Conservation (phyloP, 2,888 invertebrate species). For the Ochlodes sylvanus region DNA sequence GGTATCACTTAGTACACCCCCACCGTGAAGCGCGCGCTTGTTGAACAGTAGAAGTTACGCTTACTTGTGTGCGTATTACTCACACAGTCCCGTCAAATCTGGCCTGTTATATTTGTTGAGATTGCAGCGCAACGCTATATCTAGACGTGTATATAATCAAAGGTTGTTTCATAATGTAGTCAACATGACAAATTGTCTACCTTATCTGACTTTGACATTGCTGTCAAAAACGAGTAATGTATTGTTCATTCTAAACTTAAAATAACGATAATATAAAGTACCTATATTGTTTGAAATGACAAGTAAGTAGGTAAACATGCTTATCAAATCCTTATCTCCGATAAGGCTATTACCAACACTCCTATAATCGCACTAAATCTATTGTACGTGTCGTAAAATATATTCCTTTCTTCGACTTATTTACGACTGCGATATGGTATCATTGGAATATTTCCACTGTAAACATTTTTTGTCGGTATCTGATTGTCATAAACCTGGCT, state of each 20-base stretch:
- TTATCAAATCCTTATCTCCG: conserved; percentile 2
- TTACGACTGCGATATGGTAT: not conserved
- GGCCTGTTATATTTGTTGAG: too few species aligned
- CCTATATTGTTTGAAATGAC: conserved; percentile 5
- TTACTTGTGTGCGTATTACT: too few species aligned
- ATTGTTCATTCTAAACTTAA: too few species aligned
- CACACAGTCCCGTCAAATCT: too few species aligned
- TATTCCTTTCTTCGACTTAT: not conserved
- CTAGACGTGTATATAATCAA: too few species aligned
- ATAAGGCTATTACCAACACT: not conserved
- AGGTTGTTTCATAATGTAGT: too few species aligned
- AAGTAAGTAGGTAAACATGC: conserved; percentile 6
- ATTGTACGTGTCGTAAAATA: not conserved
- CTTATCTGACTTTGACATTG: not conserved
- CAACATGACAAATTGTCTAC: not conserved
- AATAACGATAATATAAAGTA: too few species aligned
- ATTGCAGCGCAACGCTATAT: too few species aligned
- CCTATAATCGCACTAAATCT: not conserved
- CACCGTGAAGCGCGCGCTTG: too few species aligned
- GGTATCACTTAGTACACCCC: too few species aligned
- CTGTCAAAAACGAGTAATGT: not conserved
- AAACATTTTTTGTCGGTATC: not conserved
- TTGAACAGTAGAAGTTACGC: too few species aligned
- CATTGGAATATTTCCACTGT: not conserved
- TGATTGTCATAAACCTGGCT: not conserved